These are phyloP conservation scores for Aphelocoma coerulescens DNA, from an alignment of 2,113 vertebrate genomes.

Conservation along the genomic window DNA sequence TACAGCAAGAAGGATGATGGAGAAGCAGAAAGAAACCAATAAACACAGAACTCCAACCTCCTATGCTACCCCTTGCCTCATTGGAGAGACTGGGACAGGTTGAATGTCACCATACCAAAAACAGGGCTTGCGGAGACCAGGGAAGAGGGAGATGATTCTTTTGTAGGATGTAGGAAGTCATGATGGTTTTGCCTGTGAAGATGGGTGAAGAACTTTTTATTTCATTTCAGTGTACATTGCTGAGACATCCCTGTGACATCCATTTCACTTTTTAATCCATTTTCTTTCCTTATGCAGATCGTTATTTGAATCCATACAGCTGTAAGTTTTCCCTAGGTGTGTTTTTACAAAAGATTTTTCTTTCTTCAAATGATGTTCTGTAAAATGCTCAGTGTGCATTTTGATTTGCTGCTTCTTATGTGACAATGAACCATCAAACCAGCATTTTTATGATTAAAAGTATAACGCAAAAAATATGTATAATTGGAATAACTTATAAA, in stretches of 20 bases:
- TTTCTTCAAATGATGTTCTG: background rate
- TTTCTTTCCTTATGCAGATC: background rate
- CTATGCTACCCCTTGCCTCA: rapidly evolving
- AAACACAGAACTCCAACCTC: rapidly evolving
- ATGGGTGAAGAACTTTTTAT: background rate
- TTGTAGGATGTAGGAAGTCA: background rate
- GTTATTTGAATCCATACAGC: background rate
- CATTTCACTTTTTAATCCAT: background rate
- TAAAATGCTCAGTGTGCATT: background rate
- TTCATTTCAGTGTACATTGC: background rate
- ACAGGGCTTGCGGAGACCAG: background rate
- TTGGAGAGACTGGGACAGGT: rapidly evolving
- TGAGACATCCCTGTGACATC: background rate
- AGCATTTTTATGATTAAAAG: background rate
- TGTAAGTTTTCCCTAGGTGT: background rate
- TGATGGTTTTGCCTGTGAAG: background rate
- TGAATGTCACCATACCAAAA: background rate
- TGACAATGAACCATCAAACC: background rate
- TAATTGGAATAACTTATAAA: background rate
- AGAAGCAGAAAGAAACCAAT: background rate
- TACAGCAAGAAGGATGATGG: background rate
- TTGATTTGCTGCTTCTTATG: background rate
- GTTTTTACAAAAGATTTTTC: background rate
- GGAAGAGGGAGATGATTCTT: background rate
- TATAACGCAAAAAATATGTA: background rate